Conservation (phyloP, 2,797 vertebrate species). For the Enteromius treurensis region DNA sequence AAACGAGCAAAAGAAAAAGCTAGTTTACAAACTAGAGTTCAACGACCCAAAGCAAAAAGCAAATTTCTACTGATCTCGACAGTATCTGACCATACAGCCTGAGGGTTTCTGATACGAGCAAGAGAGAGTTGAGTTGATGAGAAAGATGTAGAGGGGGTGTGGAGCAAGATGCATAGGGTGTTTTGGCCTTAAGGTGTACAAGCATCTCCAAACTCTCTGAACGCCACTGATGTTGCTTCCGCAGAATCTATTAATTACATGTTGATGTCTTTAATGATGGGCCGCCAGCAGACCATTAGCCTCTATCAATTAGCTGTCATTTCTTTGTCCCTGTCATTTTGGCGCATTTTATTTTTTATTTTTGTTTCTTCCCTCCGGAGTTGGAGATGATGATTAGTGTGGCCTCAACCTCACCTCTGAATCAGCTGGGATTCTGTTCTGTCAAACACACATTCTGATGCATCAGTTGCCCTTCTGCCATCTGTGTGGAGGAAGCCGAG, state of each 20-base stretch:
- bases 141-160: slow-evolving; percentile 8
- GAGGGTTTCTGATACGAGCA: not conserved
- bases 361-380: not conserved
- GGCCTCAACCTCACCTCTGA: not conserved
- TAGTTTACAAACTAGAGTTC: not conserved
- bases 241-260: slow-evolving; percentile 33
- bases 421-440: not conserved
- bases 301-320: slow-evolving; percentile 25
- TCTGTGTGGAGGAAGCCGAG: slow-evolving; percentile 25
- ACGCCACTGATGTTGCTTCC: not conserved
- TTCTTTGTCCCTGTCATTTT: not conserved
- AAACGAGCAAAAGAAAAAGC: not conserved
- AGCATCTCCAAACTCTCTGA: slow-evolving; percentile 8
- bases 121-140: too few species aligned
- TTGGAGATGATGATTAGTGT: not conserved
- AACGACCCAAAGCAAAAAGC: not conserved
- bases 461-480: slow-evolving; percentile 17
- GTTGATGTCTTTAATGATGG: not conserved
- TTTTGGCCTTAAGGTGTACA: slow-evolving; percentile 28
- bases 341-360: not conserved
- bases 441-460: slow-evolving; percentile 9
- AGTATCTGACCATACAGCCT: slow-evolving; percentile 16
- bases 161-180: not conserved
- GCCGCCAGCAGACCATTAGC: slow-evolving; percentile 35
- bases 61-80: not conserved